Conservation (phyloP, 2,797 vertebrate genomes). For the Phaenicophaeus curvirostris region DNA sequence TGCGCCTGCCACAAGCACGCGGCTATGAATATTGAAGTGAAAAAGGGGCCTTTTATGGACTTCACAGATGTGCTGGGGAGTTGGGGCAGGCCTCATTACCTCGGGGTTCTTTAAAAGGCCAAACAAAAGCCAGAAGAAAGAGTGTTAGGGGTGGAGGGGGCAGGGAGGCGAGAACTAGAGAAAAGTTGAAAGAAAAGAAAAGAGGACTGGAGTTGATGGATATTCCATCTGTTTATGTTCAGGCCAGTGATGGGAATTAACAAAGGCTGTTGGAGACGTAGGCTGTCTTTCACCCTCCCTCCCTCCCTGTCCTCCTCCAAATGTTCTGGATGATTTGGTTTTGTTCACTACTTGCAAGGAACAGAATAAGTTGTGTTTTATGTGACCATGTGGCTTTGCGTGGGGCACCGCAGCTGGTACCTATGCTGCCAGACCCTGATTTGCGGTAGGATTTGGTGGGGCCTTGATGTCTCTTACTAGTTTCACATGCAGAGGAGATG, state of each 20-base stretch:
- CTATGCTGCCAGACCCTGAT: neutral
- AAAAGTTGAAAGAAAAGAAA: constrained; percentile 67
- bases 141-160: constrained; percentile 15
- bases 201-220: constrained; percentile 72
- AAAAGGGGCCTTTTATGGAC: constrained; percentile 69
- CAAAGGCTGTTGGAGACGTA: constrained; percentile 42
- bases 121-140: constrained; percentile 65
- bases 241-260: constrained; percentile 57
- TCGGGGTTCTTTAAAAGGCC: constrained; percentile 71
- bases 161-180: constrained; percentile 41
- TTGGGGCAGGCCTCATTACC: constrained; percentile 73
- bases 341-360: neutral
- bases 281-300: neutral
- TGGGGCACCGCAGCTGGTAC: constrained; percentile 10
- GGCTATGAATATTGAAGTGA: constrained; percentile 73
- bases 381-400: neutral
- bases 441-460: neutral
- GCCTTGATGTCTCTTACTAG: neutral
- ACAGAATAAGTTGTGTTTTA: neutral
- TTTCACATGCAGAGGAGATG: neutral
- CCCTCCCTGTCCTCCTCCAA: neutral
- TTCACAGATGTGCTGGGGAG: constrained; percentile 74
- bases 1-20: constrained; percentile 51
- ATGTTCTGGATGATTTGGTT: neutral
- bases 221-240: constrained; percentile 80